Evolutionary conservation across 2,113 vertebrate species (phyloP), one percentile per base, ranked within the genome.

Genomic region (Pitta sordida): DNA sequence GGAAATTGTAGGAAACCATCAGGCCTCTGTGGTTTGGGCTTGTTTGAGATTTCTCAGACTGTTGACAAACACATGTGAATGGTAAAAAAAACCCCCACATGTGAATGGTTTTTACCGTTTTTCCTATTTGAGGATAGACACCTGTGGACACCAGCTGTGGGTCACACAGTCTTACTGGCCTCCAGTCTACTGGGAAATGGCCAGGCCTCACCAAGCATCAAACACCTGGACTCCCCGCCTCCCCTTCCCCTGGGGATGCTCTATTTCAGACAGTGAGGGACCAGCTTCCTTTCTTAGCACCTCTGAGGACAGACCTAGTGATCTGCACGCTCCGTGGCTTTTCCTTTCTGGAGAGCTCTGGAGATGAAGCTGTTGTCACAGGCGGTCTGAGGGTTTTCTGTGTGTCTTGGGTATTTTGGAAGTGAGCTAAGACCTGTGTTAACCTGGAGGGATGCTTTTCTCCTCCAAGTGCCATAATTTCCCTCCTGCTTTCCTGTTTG

Each of bases 161-260:
- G 9, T 46, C 34, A 55, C 1, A 1, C 18, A 65, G 46, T 7
- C 15, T 36, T 27, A 5, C 0, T 32, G 56, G 10, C 29, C 46
- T 53, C 19, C 27, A 37, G 30, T n/a, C 27, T 68, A 37, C 24
- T 44, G 53, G 24, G 23, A 69, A 73, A 71, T 5, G 23, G 22
- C 22, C 49, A 65, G 44, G 13, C 8, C 17, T 46, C 65, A 6
- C 13, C 26, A 37, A 51, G 22, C 5, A 13, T 12, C 2, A 2
- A 12, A 34, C 8, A 44, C 8, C n/a, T 49, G 34, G 39, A 22
- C 26, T 70, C 26, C 44, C 7, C 52, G 65, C 1, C 24, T 58
- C 21, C 59, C 29, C 32, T 51, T 83, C 41, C 63, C 34, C 36
- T 43, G 15, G 15, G 11, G 1, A 46, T 64, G 11, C 5, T 69